Base-by-base conservation (phyloP, 2,113 vertebrate species). In the Casuarius casuarius region DNA sequence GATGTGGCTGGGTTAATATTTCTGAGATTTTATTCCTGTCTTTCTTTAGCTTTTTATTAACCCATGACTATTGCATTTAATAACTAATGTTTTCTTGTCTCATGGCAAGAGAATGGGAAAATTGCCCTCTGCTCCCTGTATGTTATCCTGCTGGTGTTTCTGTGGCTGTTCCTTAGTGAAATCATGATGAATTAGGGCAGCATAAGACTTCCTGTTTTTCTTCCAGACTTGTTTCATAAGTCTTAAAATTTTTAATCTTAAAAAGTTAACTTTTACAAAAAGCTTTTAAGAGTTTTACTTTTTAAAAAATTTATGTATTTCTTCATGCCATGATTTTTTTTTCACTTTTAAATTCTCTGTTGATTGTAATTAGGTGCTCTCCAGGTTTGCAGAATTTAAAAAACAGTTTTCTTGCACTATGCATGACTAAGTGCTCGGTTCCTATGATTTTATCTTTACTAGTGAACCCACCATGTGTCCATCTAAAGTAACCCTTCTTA, bases 381-480 rank as follows among this genome's bases (percentile, higher is more conserved):
- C 15, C 62, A 72, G 46, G 25, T 85, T 78, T 80, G 46, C 70
- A 72, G 71, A 52, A 75, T 63, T 80, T 71, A 92, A 61, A 85
- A 84, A 56, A 28, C 2, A 13, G 31, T 66, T 68, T 81, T n/a
- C 65, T 61, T 86, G 79, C 54, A 35, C 44, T 71, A 44, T 65
- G 63, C 59, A 78, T 0, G 1, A 48, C 74, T 51, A 49, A 77
- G 73, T 19, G 76, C 79, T 84, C 52, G 15, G 76, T 89, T 89
- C 58, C 84, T 92, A 70, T 84, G 84, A 87, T 92, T 96, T 90
- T 91, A 63, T 91, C 49, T 88, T 38, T 59, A 9, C 84, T 92
- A 63, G 79, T 92, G 87, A 94, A 94, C 90, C 92, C 73, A 49
- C 77, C 87, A 15, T 23, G 21, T 62, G 38, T 92, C 62, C 81